These are phyloP conservation scores for Mesembrinibis cayennensis DNA, from an alignment of 2,113 vertebrate species.

Conservation along the genomic window DNA sequence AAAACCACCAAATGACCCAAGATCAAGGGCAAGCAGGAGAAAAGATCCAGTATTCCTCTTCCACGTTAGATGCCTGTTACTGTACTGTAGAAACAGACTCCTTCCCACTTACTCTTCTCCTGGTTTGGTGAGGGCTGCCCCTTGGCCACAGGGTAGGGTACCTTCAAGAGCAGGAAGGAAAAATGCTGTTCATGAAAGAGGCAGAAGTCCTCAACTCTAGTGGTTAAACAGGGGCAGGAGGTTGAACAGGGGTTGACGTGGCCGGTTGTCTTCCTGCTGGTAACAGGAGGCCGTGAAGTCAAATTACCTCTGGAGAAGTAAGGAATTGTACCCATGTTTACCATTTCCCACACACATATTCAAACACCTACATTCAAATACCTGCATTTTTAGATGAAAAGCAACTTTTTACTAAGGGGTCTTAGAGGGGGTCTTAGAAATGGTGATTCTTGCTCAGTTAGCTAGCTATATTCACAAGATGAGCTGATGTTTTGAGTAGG, in stretches of 20 bases:
- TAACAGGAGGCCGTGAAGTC: background rate
- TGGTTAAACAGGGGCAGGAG: background rate
- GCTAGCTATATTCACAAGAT: background rate
- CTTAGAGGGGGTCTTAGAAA: background rate
- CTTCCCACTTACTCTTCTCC: background rate
- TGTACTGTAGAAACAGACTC: background rate
- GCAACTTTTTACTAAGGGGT: background rate
- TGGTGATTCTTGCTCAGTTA: background rate
- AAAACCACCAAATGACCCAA: background rate
- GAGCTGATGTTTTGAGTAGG: background rate
- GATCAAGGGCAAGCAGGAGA: background rate
- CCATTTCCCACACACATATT: background rate
- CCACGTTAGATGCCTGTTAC: background rate
- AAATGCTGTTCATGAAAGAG: background rate
- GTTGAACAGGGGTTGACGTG: background rate
- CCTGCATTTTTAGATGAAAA: background rate
- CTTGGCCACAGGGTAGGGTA: background rate
- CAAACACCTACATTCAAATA: background rate
- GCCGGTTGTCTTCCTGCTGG: background rate
- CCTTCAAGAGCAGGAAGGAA: background rate
- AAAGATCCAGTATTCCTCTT: accelerated
- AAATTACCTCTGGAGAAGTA: background rate
- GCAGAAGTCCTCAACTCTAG: background rate
- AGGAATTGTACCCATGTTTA: background rate
- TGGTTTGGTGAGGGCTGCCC: background rate